A percentile compares a stretch with the other conserved stretches of the same genome.
Evolutionary conservation across 2,113 vertebrate genomes (phyloP).

Genomic region (Callionymus lyra): DNA sequence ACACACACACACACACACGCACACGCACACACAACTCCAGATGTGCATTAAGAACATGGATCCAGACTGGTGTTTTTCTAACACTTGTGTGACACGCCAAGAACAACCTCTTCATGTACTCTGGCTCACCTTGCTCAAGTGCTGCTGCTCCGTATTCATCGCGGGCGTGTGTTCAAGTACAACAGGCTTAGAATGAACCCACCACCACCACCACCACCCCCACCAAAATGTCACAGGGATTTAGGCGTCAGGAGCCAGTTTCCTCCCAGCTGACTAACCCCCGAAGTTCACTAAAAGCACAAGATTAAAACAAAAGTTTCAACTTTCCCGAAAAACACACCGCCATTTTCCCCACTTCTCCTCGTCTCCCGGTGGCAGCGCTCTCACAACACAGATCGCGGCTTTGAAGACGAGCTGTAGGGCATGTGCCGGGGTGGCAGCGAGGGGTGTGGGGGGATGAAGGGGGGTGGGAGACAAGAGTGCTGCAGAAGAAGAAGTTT

Average conservation of each 20-base stretch:
- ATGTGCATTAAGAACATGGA: conserved; percentile 31
- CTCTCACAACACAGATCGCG: conserved; percentile 15
- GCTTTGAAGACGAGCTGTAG: conserved; percentile 55
- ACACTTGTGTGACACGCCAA: conserved; percentile 32
- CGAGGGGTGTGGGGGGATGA: neutral
- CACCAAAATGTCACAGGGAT: conserved; percentile 57
- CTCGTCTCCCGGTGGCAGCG: conserved; percentile 42
- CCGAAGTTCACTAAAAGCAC: conserved; percentile 50
- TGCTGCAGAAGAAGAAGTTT: conserved; percentile 6
- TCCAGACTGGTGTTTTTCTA: conserved; percentile 27
- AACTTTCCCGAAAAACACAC: conserved; percentile 42
- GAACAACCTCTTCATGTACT: conserved; percentile 50
- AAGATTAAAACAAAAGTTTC: conserved; percentile 52
- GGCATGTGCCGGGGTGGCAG: conserved; percentile 34
- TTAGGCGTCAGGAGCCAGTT: conserved; percentile 42
- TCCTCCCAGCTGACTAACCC: conserved; percentile 44
- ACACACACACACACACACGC: conserved; percentile 10
- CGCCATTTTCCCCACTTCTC: conserved; percentile 34
- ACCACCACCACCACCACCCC: no score
- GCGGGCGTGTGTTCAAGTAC: conserved; percentile 15
- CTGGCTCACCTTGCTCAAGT: conserved; percentile 49
- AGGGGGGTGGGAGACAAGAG: conserved; percentile 2
- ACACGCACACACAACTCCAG: conserved; percentile 26
- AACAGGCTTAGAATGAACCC: no score
- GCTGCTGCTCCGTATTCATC: conserved; percentile 41